phyloP scores from a whole-genome alignment of 1,140 invertebrate species.

The Nylanderia fulva region DNA sequence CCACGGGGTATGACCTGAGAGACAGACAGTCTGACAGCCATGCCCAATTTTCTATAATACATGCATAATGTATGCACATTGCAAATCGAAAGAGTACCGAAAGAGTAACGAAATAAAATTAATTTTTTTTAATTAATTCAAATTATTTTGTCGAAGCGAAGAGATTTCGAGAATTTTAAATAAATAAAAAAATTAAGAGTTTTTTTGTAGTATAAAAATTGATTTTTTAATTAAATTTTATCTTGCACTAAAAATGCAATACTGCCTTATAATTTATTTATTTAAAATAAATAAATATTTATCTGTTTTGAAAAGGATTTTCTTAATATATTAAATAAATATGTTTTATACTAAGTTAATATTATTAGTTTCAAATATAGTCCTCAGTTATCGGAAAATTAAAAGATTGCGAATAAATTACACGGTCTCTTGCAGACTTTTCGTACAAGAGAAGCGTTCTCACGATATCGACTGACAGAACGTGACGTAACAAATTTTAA shows the following conservation, averaged over 20 bases:
- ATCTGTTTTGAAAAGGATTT: too few relatives aligned
- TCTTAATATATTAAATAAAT: too few relatives aligned
- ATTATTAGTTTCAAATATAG: too few relatives aligned
- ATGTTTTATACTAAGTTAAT: too few relatives aligned
- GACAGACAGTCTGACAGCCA: slow-evolving; percentile 31
- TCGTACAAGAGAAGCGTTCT: neutral
- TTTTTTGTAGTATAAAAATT: too few relatives aligned
- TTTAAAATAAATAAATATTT: too few relatives aligned
- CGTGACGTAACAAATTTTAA: neutral
- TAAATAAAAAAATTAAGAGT: neutral
- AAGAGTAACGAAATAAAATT: slow-evolving; percentile 14
- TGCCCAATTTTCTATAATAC: neutral
- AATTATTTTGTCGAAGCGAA: neutral
- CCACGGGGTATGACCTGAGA: slow-evolving; percentile 25
- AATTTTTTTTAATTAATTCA: too few relatives aligned
- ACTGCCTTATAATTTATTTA: too few relatives aligned
- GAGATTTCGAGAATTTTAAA: too few relatives aligned
- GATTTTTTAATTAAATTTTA: neutral
- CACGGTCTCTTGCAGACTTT: neutral
- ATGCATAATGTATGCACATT: neutral
- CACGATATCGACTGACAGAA: neutral
- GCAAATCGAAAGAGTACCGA: neutral
- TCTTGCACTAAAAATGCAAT: too few relatives aligned
- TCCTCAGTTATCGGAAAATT: neutral
- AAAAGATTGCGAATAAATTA: neutral